These are phyloP conservation scores for Cyphomyrus discorhynchus DNA, from an alignment of 2,113 vertebrate genomes.

Conservation along the genomic window DNA sequence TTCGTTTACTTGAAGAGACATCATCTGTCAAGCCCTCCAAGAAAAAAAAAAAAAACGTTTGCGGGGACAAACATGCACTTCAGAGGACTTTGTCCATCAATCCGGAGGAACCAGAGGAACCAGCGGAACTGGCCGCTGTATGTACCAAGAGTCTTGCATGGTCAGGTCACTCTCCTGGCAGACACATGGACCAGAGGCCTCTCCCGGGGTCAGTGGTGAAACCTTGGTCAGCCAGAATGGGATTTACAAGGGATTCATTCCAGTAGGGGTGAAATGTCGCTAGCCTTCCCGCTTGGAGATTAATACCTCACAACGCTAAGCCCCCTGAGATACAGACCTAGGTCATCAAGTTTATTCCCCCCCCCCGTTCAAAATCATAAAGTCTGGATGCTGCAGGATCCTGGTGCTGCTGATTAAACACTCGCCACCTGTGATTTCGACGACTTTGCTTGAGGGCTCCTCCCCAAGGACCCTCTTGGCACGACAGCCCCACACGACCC, in stretches of 20 bases:
- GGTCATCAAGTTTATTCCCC: not conserved
- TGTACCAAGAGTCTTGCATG: too few species aligned
- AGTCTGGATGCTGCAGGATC: not conserved
- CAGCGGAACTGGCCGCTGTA: not conserved
- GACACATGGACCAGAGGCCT: not conserved
- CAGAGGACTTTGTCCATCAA: slow-evolving; percentile 22
- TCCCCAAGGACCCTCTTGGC: not conserved
- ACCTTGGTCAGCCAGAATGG: not conserved
- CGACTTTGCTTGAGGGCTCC: not conserved
- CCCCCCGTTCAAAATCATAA: not conserved
- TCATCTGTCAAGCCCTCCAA: slow-evolving; percentile 25
- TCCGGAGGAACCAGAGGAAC: not conserved
- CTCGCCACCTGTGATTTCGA: not conserved
- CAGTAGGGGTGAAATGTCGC: not conserved
- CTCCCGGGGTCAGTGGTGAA: not conserved
- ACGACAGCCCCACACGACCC: not conserved
- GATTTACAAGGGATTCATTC: not conserved
- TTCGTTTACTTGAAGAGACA: slow-evolving; percentile 19
- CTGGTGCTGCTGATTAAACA: not conserved
- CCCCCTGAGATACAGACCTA: not conserved
- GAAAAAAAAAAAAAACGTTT: slow-evolving; percentile 13
- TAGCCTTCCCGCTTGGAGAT: not conserved
- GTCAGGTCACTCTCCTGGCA: not conserved
- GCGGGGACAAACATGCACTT: slow-evolving; percentile 1
- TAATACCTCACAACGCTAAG: not conserved